A percentile compares a stretch with the other conserved stretches of the same genome.
Evolutionary conservation across 2,888 invertebrate species (phyloP).

Genomic region (Caenorhabditis sp.): DNA sequence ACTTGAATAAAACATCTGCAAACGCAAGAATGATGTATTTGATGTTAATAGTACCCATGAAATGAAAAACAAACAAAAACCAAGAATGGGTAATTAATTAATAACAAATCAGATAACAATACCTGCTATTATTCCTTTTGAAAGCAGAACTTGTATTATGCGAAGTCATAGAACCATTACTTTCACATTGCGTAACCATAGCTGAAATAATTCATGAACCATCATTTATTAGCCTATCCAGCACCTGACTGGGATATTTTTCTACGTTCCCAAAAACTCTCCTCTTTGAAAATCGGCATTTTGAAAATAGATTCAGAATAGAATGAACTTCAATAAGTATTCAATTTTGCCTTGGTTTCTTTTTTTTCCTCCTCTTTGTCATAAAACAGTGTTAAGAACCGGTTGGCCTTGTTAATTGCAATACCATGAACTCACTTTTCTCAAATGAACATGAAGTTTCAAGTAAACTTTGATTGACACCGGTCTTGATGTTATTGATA

Average conservation of each 20-base stretch:
- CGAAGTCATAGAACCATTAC: conserved; percentile 52
- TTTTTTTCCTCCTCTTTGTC: too few relatives aligned
- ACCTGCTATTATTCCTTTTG: conserved; percentile 62
- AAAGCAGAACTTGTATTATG: conserved; percentile 47
- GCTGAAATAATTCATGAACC: conserved; percentile 24
- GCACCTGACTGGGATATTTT: conserved; percentile 31
- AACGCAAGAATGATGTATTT: conserved; percentile 1
- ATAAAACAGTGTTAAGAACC: not conserved
- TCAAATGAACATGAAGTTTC: conserved; percentile 53
- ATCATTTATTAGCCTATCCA: not conserved
- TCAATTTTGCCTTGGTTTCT: not conserved
- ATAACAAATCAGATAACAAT: not conserved
- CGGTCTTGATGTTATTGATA: conserved; percentile 50
- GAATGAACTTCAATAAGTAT: not conserved
- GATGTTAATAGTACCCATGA: conserved; percentile 15
- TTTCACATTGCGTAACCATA: conserved; percentile 49
- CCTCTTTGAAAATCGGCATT: not conserved
- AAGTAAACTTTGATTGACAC: conserved; percentile 47
- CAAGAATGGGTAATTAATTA: not conserved
- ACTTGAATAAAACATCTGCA: conserved; percentile 12
- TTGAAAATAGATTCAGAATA: not conserved
- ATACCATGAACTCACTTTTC: conserved; percentile 34
- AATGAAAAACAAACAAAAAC: not conserved
- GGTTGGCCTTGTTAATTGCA: not conserved
- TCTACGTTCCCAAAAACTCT: conserved; percentile 24